Percentiles rank a stretch among this genome's conserved stretches.
Evolutionary conservation across 2,113 vertebrate species (phyloP).

Genomic region (Gallinago media): DNA sequence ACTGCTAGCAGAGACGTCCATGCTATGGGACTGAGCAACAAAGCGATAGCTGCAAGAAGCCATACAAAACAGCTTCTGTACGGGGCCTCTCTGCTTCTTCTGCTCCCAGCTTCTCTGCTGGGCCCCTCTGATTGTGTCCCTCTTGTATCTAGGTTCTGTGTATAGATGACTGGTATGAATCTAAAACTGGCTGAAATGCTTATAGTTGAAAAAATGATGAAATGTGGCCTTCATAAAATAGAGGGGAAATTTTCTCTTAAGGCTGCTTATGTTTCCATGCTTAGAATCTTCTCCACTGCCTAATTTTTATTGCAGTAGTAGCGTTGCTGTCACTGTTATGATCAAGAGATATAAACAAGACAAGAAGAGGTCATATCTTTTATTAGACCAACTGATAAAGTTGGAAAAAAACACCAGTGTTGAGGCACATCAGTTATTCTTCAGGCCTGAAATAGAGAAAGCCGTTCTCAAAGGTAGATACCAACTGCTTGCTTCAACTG

Average conservation of each 20-base stretch:
- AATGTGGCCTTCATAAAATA: background rate
- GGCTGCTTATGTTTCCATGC: background rate
- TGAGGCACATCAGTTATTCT: background rate
- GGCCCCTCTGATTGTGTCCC: background rate
- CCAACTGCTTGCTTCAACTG: background rate
- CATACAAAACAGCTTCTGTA: fast-evolving
- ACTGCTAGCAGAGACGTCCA: background rate
- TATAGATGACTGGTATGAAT: background rate
- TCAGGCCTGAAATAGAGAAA: background rate
- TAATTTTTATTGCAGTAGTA: background rate
- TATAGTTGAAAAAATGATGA: background rate
- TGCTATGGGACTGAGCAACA: background rate
- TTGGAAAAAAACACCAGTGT: background rate
- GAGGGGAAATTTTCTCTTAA: background rate
- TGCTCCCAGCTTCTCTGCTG: fast-evolving
- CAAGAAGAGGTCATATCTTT: background rate
- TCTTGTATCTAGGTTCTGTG: background rate
- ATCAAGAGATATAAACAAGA: background rate
- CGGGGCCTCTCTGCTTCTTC: too few species aligned
- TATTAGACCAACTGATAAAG: background rate
- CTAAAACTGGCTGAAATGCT: background rate
- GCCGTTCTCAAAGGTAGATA: background rate
- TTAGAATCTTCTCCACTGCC: background rate
- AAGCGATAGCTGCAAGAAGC: background rate
- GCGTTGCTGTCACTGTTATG: background rate